A percentile compares a stretch with the other conserved stretches of the same genome.
Conservation (phyloP, 2,113 vertebrate genomes). For the Rhipidura dahli region DNA sequence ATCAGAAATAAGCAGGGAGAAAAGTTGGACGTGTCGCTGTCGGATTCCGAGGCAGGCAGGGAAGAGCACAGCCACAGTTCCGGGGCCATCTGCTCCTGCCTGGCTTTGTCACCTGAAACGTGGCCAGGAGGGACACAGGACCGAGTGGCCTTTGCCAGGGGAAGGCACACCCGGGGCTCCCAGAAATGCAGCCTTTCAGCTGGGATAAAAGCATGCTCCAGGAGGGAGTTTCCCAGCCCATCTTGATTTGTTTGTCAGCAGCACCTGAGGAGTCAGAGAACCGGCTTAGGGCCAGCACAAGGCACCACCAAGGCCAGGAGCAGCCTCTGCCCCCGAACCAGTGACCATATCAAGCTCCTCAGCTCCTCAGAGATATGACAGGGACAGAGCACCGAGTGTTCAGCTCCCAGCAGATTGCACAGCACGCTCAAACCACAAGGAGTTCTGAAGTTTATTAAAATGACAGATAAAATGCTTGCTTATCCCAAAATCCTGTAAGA, state of each 20-base stretch:
- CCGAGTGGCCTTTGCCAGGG: neutral
- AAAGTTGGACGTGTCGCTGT: neutral
- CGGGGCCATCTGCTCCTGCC: neutral
- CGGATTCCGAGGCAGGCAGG: neutral
- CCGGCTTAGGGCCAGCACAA: neutral
- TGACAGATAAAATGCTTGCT: neutral
- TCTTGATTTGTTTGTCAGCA: neutral
- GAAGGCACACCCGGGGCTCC: neutral
- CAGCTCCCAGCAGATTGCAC: neutral
- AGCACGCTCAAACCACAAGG: neutral
- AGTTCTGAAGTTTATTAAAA: neutral
- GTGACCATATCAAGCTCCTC: rapidly evolving
- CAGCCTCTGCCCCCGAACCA: neutral
- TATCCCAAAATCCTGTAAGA: neutral
- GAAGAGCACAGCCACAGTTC: neutral
- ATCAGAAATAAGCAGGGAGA: neutral
- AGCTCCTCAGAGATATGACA: neutral
- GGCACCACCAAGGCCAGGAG: neutral
- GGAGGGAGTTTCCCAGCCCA: neutral
- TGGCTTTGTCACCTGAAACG: neutral
- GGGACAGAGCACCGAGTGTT: neutral
- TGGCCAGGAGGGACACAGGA: neutral
- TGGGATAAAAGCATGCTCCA: neutral
- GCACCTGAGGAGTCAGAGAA: neutral
- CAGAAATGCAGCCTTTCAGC: neutral